Evolutionary conservation across 2,113 vertebrate species (phyloP).

Genomic region (Pheucticus melanocephalus): DNA sequence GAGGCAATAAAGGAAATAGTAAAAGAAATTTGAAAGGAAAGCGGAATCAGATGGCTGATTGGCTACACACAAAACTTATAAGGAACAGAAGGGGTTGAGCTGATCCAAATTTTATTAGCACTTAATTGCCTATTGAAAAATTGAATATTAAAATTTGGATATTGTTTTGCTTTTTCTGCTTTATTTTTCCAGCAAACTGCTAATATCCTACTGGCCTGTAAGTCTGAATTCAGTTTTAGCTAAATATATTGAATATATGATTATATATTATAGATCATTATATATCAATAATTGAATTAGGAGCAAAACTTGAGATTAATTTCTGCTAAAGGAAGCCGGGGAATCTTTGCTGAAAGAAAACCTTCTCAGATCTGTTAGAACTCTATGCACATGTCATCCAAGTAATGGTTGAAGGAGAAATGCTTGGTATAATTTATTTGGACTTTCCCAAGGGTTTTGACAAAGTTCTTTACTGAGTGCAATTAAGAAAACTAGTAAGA

Average conservation of each 20-base stretch:
- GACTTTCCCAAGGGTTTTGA: slow-evolving; percentile 8
- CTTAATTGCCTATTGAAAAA: neutral
- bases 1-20: neutral
- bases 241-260: neutral
- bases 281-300: neutral
- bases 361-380: neutral
- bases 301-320: neutral
- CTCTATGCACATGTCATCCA: neutral
- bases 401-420: slow-evolving; percentile 14
- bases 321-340: neutral
- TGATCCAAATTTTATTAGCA: neutral
- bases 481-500: neutral
- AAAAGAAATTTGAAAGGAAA: neutral
- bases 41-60: neutral
- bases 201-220: neutral
- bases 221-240: neutral
- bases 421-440: slow-evolving; percentile 1
- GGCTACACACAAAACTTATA: neutral
- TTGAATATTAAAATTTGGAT: neutral
- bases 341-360: neutral
- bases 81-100: neutral
- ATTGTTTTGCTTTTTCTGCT: neutral
- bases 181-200: neutral
- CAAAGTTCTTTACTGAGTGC: neutral
- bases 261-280: neutral